These are phyloP conservation scores for Hydra vulgaris DNA, from an alignment of 30 jellyfish, hydroid and myxozoan genomes.

Conservation along the genomic window DNA sequence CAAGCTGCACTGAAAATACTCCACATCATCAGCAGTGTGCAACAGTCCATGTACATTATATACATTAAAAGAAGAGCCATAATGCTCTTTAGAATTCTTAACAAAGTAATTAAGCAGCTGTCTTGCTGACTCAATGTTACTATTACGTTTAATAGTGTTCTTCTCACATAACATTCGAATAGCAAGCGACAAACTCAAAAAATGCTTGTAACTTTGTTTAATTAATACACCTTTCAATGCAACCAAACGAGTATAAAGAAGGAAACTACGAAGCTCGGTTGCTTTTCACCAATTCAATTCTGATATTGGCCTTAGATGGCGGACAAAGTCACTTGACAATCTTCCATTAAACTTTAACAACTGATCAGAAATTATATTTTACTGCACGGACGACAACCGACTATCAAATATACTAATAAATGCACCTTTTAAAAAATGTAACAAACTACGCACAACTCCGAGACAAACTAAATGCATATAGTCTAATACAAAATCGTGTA, in stretches of 20 bases:
- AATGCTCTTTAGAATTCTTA: constrained; percentile 11
- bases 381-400: constrained; percentile 18
- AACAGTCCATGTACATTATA: constrained; percentile 38
- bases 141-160: constrained; percentile 3
- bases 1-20: constrained; percentile 15
- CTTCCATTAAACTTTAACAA: constrained; percentile 19
- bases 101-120: constrained; percentile 30
- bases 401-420: constrained; percentile 16
- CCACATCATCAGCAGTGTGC: constrained; percentile 30
- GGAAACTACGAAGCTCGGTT: constrained; percentile 39
- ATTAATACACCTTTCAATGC: constrained; percentile 25
- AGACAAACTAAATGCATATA: constrained; percentile 28
- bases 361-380: constrained; percentile 17
- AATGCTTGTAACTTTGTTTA: constrained; percentile 12
- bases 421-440: constrained; percentile 8
- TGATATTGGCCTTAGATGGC: constrained; percentile 36
- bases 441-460: constrained; percentile 27
- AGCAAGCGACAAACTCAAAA: constrained; percentile 23
- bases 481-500: constrained; percentile 21
- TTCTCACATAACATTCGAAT: constrained; percentile 27
- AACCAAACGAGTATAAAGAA: constrained; percentile 33
- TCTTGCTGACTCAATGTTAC: constrained; percentile 27
- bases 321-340: constrained; percentile 27
- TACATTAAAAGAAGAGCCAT: constrained; percentile 26
- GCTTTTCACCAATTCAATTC: constrained; percentile 48